These are phyloP conservation scores for Mylabris sibirica DNA, from an alignment of 2,888 invertebrate species.

Conservation along the genomic window DNA sequence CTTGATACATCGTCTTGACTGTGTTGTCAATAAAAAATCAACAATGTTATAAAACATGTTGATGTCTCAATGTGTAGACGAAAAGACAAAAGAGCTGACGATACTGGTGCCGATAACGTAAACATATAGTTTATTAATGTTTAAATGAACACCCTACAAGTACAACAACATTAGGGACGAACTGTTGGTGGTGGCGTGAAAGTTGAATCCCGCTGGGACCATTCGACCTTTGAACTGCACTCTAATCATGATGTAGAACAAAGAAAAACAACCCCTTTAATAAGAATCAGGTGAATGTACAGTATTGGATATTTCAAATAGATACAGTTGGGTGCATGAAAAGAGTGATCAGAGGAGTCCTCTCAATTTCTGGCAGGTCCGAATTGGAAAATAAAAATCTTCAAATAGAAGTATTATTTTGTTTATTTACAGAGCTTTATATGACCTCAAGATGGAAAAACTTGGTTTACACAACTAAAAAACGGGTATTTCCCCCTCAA, in stretches of 20 bases:
- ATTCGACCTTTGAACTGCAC: slow-evolving; percentile 25
- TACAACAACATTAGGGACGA: slow-evolving; percentile 14
- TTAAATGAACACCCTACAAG: slow-evolving; percentile 22
- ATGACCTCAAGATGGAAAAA: too few relatives aligned
- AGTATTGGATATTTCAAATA: too few relatives aligned
- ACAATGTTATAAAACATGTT: slow-evolving; percentile 37
- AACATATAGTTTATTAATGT: background rate
- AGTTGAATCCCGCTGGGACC: slow-evolving; percentile 25
- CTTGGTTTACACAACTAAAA: too few relatives aligned
- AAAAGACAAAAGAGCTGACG: slow-evolving; percentile 24
- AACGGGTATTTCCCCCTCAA: too few relatives aligned
- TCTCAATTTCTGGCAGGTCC: too few relatives aligned
- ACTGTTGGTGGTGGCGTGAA: slow-evolving; percentile 22
- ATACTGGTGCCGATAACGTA: background rate
- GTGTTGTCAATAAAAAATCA: slow-evolving; percentile 34
- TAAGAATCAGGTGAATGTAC: background rate
- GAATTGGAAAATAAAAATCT: too few relatives aligned
- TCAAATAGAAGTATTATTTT: too few relatives aligned
- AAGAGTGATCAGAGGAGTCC: too few relatives aligned
- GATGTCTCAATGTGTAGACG: slow-evolving; percentile 32
- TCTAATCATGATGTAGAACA: background rate
- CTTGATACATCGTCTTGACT: slow-evolving; percentile 26
- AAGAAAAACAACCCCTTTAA: background rate
- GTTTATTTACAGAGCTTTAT: too few relatives aligned
- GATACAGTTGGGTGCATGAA: too few relatives aligned